Percentiles rank a stretch among this genome's conserved stretches.
These are phyloP conservation scores for Caenorhabditis zanzibari DNA, from an alignment of 2,888 invertebrate genomes.

Conservation along the genomic window DNA sequence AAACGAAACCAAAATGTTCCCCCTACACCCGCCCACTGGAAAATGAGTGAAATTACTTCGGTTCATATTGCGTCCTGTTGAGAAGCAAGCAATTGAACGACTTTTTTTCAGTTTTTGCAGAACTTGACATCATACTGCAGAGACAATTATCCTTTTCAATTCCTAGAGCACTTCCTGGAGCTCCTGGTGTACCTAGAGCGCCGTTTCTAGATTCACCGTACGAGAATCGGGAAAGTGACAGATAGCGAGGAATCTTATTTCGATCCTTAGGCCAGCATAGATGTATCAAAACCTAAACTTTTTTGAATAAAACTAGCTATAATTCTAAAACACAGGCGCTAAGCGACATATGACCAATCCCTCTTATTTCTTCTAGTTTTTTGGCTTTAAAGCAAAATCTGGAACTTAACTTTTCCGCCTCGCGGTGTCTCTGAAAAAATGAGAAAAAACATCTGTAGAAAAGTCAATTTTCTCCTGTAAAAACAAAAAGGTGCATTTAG, in stretches of 20 bases:
- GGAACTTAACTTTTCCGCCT: neutral
- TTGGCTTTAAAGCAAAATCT: too few species aligned
- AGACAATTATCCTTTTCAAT: neutral
- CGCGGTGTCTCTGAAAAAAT: neutral
- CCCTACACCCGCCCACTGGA: conserved; percentile 16
- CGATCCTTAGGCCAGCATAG: too few species aligned
- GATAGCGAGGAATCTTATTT: too few species aligned
- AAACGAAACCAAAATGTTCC: neutral
- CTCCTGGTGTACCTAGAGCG: too few species aligned
- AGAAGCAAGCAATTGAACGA: neutral
- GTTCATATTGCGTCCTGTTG: neutral
- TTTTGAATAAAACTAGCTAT: too few species aligned
- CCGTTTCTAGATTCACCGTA: too few species aligned
- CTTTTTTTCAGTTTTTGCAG: neutral
- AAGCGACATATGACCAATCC: too few species aligned
- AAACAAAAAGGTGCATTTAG: conserved; percentile 38
- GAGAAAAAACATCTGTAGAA: conserved; percentile 20
- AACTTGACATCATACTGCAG: neutral
- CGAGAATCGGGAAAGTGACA: too few species aligned
- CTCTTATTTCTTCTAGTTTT: too few species aligned
- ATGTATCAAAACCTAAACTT: too few species aligned
- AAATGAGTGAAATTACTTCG: neutral
- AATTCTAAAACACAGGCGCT: too few species aligned
- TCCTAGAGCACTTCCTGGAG: neutral
- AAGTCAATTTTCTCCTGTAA: conserved; percentile 14